These are phyloP conservation scores for Invenusta paracnida DNA, from an alignment of 2,888 invertebrate species.

Conservation along the genomic window DNA sequence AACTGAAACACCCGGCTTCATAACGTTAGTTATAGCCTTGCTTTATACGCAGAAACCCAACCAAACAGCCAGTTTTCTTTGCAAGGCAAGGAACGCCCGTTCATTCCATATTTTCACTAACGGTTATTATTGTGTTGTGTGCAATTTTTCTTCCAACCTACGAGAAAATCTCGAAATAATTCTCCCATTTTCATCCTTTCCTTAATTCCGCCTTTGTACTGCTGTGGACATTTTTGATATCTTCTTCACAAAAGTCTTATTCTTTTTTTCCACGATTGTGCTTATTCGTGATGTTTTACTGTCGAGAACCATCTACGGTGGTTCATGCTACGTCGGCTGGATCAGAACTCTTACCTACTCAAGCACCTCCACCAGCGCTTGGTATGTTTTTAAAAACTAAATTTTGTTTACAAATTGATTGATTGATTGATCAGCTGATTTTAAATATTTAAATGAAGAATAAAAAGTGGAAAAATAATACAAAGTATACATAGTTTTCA, in stretches of 20 bases:
- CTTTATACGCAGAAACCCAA: conserved; percentile 17
- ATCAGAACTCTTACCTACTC: background rate
- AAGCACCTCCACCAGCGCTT: conserved; percentile 1
- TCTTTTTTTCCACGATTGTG: background rate
- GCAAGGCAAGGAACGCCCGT: background rate
- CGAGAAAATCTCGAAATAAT: background rate
- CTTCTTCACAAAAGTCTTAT: background rate
- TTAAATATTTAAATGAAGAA: no score
- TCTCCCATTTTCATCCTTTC: no score
- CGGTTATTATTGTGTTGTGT: background rate
- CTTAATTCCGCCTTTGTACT: no score
- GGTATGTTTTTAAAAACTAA: conserved; percentile 1
- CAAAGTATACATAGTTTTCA: no score
- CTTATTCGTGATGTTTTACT: background rate
- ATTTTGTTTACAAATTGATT: no score
- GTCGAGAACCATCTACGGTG: background rate
- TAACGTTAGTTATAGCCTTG: background rate
- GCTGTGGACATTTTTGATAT: no score
- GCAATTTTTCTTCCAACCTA: conserved; percentile 5
- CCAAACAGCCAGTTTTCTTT: conserved; percentile 9
- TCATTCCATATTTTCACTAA: background rate
- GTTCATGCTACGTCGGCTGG: background rate
- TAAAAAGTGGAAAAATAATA: no score
- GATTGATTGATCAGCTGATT: no score
- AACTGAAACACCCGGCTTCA: conserved; percentile 11